These are phyloP conservation scores for Xenopus petersii DNA, from an alignment of 2,797 vertebrate species.

Conservation along the genomic window DNA sequence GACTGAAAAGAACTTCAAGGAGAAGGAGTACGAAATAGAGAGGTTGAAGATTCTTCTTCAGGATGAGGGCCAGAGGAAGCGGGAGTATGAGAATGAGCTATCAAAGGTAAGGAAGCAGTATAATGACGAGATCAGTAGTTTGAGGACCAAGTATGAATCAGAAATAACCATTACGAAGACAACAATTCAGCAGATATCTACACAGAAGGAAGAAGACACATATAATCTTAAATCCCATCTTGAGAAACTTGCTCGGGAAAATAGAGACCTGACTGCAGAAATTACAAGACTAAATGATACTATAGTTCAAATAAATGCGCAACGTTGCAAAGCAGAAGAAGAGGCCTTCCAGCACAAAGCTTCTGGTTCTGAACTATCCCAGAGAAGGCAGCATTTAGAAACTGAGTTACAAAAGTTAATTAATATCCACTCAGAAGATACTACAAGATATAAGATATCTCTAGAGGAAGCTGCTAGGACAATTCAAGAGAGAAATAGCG, in stretches of 20 bases:
- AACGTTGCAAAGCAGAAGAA: conserved; percentile 80
- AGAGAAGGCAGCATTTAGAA: conserved; percentile 83
- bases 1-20: conserved; percentile 89
- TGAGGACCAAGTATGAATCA: conserved; percentile 92
- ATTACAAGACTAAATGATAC: conserved; percentile 77
- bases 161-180: conserved; percentile 96
- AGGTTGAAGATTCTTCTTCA: conserved; percentile 87
- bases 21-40: conserved; percentile 95
- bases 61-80: conserved; percentile 82
- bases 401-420: conserved; percentile 73
- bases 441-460: conserved; percentile 76
- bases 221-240: conserved; percentile 73
- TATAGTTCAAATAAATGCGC: conserved; percentile 70
- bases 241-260: conserved; percentile 79
- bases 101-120: conserved; percentile 98
- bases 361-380: conserved; percentile 74
- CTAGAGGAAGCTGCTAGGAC: conserved; percentile 83
- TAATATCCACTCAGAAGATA: conserved; percentile 77
- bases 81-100: conserved; percentile 88
- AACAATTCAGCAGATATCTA: conserved; percentile 80
- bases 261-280: conserved; percentile 85
- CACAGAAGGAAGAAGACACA: conserved; percentile 83
- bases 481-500: conserved; percentile 92
- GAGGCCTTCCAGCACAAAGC: conserved; percentile 84
- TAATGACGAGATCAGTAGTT: conserved; percentile 89